phyloP scores from a whole-genome alignment of 1,140 invertebrate genomes.

The Campoletis sonorensis region DNA sequence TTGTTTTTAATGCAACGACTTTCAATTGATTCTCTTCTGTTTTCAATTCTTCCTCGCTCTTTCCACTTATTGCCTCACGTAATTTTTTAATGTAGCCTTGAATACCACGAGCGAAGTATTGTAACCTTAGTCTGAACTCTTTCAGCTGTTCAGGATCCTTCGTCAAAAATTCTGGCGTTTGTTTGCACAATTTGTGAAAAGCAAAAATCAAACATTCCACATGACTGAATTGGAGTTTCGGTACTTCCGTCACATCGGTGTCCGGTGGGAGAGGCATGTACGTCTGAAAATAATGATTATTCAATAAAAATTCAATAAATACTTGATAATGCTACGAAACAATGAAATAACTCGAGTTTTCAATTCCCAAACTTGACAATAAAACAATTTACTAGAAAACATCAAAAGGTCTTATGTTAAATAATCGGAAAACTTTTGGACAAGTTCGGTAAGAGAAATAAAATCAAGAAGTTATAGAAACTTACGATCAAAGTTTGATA shows the following conservation, averaged over 20 bases:
- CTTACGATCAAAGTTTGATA: slow-evolving; percentile 89
- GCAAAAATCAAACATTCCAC: slow-evolving; percentile 95
- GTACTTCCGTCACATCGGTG: slow-evolving; percentile 79
- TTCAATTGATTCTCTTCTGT: slow-evolving; percentile 91
- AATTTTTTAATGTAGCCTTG: slow-evolving; percentile 95
- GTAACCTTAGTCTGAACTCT: slow-evolving; percentile 91
- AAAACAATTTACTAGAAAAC: too few species aligned
- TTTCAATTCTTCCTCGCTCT: slow-evolving; percentile 84
- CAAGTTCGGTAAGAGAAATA: too few species aligned
- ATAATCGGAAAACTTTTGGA: too few species aligned
- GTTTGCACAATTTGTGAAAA: slow-evolving; percentile 91
- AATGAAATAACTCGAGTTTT: too few species aligned
- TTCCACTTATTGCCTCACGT: slow-evolving; percentile 90
- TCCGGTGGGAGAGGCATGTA: slow-evolving; percentile 89
- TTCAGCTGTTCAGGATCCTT: slow-evolving; percentile 89
- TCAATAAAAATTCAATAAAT: neutral
- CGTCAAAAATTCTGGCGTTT: slow-evolving; percentile 87
- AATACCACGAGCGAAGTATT: slow-evolving; percentile 94
- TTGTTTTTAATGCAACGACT: slow-evolving; percentile 91
- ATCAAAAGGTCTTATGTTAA: too few species aligned
- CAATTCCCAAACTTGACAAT: too few species aligned
- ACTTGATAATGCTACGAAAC: too few species aligned
- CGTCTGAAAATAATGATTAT: slow-evolving; percentile 75
- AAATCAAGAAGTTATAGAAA: slow-evolving; percentile 43
- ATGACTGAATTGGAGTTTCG: slow-evolving; percentile 92